Percentiles rank a stretch among this genome's conserved stretches.
Conservation (phyloP, 2,113 vertebrate species). For the Tinamus guttatus region DNA sequence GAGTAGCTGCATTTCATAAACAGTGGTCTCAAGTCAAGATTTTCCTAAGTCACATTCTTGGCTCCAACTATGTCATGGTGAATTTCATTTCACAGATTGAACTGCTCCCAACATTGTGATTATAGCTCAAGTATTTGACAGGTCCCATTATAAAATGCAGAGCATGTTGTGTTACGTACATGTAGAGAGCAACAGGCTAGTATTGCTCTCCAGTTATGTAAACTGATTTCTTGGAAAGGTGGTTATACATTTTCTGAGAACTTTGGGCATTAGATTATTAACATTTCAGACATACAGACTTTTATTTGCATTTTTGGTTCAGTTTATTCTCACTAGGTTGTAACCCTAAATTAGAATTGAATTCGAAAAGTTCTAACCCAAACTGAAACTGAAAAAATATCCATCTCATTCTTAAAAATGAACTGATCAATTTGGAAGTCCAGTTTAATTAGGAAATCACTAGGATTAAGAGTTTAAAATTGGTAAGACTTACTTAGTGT, state of each 20-base stretch:
- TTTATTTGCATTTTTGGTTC: neutral
- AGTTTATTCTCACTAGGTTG: neutral
- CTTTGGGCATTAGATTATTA: neutral
- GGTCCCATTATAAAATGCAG: neutral
- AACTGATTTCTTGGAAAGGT: neutral
- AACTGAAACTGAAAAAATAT: neutral
- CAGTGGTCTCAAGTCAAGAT: neutral
- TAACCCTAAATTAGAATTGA: neutral
- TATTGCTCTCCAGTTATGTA: neutral
- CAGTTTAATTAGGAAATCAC: neutral
- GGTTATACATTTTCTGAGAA: neutral
- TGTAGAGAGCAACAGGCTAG: neutral
- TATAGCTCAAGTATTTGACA: neutral
- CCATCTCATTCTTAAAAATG: neutral
- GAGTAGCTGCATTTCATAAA: fast-evolving
- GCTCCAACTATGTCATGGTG: neutral
- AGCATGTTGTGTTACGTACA: neutral
- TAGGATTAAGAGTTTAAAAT: neutral
- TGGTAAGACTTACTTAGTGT: neutral
- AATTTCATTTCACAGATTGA: neutral
- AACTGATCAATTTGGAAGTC: neutral
- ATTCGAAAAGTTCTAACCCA: neutral
- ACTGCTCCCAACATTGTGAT: neutral
- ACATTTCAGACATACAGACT: neutral
- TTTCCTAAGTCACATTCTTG: neutral